These are phyloP conservation scores for Procavia capensis DNA, from an alignment of 2,113 vertebrate genomes.

Conservation along the genomic window DNA sequence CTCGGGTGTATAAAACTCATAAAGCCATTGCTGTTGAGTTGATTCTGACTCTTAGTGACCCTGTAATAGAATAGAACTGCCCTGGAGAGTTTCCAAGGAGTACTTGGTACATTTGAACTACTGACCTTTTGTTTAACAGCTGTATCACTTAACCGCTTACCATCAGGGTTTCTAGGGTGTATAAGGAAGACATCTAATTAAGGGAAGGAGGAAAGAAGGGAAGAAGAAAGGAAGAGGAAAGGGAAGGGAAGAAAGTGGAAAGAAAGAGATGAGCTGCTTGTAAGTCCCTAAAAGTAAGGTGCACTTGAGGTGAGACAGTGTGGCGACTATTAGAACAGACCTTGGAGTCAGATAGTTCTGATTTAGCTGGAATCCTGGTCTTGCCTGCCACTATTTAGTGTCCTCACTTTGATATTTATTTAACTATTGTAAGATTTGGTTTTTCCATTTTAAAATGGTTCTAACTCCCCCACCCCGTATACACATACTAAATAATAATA, in stretches of 20 bases:
- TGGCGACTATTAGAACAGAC: background rate
- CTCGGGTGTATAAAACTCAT: background rate
- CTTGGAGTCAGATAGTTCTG: background rate
- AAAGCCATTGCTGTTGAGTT: too few species aligned
- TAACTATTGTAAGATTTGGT: background rate
- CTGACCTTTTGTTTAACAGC: too few species aligned
- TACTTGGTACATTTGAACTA: too few species aligned
- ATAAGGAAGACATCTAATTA: background rate
- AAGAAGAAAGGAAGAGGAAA: background rate
- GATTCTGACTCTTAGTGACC: too few species aligned
- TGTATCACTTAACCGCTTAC: too few species aligned
- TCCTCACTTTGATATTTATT: background rate
- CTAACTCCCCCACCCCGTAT: too few species aligned
- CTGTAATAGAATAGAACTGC: too few species aligned
- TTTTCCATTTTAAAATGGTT: background rate
- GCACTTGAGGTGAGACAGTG: accelerated
- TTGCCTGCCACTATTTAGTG: background rate
- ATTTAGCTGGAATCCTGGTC: background rate
- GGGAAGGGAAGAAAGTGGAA: background rate
- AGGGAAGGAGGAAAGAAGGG: background rate
- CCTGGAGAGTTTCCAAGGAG: too few species aligned
- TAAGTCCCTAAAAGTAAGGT: background rate
- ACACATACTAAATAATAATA: too few species aligned
- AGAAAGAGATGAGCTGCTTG: background rate
- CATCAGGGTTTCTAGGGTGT: background rate